phyloP scores from a whole-genome alignment of 2,888 invertebrate genomes.

The Noctua janthe region DNA sequence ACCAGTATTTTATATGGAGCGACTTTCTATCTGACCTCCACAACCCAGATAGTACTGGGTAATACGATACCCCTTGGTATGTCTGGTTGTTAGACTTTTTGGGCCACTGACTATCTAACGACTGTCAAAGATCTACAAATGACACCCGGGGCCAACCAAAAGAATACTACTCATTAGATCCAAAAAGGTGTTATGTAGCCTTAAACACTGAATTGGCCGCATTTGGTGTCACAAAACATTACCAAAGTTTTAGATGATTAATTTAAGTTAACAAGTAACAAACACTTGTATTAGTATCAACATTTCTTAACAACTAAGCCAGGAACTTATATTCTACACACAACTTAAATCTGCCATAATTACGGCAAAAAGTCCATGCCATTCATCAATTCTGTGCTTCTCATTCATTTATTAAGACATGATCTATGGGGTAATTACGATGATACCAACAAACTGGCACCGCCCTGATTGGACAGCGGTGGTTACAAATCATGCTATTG shows the following conservation, averaged over 20 bases:
- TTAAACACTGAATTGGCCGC: background rate
- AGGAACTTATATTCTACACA: background rate
- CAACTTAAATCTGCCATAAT: background rate
- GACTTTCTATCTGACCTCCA: too few species aligned
- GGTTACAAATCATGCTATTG: slow-evolving; percentile 54
- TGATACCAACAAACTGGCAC: slow-evolving; percentile 6
- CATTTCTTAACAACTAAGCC: background rate
- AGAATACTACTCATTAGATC: too few species aligned
- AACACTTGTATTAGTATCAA: background rate
- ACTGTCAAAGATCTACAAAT: too few species aligned
- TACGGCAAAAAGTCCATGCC: background rate
- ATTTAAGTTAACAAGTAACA: background rate
- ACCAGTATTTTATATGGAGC: too few species aligned
- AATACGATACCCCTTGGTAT: too few species aligned
- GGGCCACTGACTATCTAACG: too few species aligned
- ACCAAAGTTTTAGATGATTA: background rate
- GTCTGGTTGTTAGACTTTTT: too few species aligned
- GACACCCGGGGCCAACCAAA: too few species aligned
- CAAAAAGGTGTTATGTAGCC: background rate
- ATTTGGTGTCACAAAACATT: background rate
- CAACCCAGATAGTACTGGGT: too few species aligned
- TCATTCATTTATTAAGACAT: slow-evolving; percentile 7
- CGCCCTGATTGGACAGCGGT: slow-evolving; percentile 29
- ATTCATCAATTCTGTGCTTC: background rate
- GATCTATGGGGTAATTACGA: slow-evolving; percentile 40